A percentile compares a stretch with the other conserved stretches of the same genome.
Conservation (phyloP, 2,888 invertebrate genomes). For the Brenthis ino region DNA sequence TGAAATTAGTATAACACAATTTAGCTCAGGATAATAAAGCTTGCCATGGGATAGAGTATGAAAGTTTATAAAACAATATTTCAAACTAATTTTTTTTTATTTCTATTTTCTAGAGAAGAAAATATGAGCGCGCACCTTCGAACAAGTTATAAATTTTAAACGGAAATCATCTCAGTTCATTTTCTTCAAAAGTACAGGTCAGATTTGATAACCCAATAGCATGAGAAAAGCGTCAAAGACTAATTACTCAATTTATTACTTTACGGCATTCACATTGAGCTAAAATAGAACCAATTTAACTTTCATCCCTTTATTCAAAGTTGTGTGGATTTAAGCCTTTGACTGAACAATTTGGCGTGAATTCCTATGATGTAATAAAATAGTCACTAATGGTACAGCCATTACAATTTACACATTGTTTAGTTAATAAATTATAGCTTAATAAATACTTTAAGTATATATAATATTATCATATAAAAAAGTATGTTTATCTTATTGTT, state of each 20-base stretch:
- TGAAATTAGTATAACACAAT: no score
- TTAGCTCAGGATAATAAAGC: no score
- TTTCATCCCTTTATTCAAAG: slow-evolving; percentile 54
- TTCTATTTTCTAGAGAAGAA: no score
- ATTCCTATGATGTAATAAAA: slow-evolving; percentile 39
- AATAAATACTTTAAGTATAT: no score
- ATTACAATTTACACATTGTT: slow-evolving; percentile 19
- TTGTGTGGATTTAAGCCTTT: slow-evolving; percentile 53
- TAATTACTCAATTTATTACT: slow-evolving; percentile 76
- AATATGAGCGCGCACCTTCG: no score
- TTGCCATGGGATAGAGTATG: no score
- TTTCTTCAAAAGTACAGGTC: slow-evolving; percentile 14
- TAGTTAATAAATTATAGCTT: slow-evolving; percentile 27
- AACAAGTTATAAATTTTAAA: background rate
- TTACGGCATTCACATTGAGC: slow-evolving; percentile 46
- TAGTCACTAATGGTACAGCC: slow-evolving; percentile 42
- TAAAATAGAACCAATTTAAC: slow-evolving; percentile 62
- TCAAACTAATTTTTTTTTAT: no score
- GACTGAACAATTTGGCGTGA: slow-evolving; percentile 46
- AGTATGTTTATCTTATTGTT: no score
- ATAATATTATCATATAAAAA: no score
- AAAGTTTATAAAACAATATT: no score
- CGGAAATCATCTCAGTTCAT: slow-evolving; percentile 2
- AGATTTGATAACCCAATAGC: slow-evolving; percentile 14
- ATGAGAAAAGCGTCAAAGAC: slow-evolving; percentile 39